Evolutionary conservation across 2,888 invertebrate genomes (phyloP).

Genomic region (Epinotia nisella): DNA sequence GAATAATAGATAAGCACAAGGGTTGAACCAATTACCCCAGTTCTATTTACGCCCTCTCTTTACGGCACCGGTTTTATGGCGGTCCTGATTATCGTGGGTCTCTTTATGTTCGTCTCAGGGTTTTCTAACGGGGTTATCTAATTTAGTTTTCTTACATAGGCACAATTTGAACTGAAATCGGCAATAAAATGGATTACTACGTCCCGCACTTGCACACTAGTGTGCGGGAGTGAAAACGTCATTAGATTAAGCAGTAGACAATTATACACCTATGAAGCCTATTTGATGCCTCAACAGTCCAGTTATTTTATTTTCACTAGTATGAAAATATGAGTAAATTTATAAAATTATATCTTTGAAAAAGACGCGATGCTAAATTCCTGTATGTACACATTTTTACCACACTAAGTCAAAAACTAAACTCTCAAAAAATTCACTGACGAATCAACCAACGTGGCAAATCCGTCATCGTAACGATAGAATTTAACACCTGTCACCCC

Average conservation of each 20-base stretch:
- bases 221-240: no score
- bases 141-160: conserved; percentile 1
- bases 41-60: conserved; percentile 51
- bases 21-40: conserved; percentile 52
- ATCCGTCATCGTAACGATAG: conserved; percentile 39
- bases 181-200: no score
- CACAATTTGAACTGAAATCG: no score
- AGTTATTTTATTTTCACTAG: no score
- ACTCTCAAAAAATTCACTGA: neutral
- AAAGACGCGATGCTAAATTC: no score
- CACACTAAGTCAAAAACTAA: neutral
- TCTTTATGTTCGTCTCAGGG: conserved; percentile 12
- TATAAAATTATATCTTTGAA: no score
- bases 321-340: no score
- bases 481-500: conserved; percentile 41
- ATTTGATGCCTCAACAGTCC: no score
- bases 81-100: conserved; percentile 44
- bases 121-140: neutral
- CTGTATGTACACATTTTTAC: neutral
- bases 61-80: conserved; percentile 44
- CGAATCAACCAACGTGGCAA: neutral
- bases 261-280: no score
- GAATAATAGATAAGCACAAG: conserved; percentile 41
- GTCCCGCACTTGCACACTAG: no score
- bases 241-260: no score